Conservation (phyloP, 2,888 invertebrate species). For the Eupithecia subumbrata region DNA sequence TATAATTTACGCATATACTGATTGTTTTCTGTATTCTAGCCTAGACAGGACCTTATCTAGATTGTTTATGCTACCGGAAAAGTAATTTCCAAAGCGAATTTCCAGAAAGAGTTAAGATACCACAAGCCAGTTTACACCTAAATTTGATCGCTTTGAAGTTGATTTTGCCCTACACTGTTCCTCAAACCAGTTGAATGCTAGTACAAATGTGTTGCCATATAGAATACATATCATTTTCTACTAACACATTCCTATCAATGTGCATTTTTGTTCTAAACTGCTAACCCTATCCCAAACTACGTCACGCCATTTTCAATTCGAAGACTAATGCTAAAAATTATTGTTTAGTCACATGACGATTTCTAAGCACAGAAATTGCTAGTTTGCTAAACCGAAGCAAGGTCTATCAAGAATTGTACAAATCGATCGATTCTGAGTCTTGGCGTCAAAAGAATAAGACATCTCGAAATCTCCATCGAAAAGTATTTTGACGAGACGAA, state of each 20-base stretch:
- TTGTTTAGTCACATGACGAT: slow-evolving; percentile 12
- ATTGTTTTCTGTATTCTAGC: not conserved
- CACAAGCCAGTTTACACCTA: not conserved
- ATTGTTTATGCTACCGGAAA: not conserved
- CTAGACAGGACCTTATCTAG: not conserved
- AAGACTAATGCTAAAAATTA: slow-evolving; percentile 16
- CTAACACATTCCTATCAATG: slow-evolving; percentile 69
- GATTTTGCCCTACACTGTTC: slow-evolving; percentile 10
- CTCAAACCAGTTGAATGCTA: slow-evolving; percentile 25
- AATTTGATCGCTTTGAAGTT: not conserved
- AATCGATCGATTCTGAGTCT: not conserved
- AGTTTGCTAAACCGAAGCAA: slow-evolving; percentile 3
- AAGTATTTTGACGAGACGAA: slow-evolving; percentile 24
- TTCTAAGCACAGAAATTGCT: slow-evolving; percentile 20
- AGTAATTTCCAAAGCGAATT: not conserved
- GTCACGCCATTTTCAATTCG: slow-evolving; percentile 18
- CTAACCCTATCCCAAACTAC: slow-evolving; percentile 36
- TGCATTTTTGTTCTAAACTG: slow-evolving; percentile 45
- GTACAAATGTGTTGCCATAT: slow-evolving; percentile 77
- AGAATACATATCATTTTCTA: slow-evolving; percentile 75
- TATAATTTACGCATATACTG: not conserved
- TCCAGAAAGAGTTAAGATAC: not conserved
- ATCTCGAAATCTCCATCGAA: slow-evolving; percentile 28
- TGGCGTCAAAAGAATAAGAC: slow-evolving; percentile 12
- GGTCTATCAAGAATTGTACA: slow-evolving; percentile 11